Evolutionary conservation across 2,797 vertebrate species (phyloP), one percentile per base, ranked within the genome.

Genomic region (Poeciliopsis turneri): DNA sequence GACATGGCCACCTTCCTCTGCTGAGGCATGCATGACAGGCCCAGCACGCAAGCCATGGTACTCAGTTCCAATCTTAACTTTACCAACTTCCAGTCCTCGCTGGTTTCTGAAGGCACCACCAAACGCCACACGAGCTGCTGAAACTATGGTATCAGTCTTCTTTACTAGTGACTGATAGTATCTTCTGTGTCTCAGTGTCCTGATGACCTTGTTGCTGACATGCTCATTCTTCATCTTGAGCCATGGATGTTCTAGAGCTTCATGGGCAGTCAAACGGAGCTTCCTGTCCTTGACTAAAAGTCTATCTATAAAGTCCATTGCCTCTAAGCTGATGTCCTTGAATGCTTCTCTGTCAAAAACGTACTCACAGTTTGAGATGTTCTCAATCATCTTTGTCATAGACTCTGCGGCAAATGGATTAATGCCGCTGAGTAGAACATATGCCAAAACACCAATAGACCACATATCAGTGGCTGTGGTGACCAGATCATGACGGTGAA

Each of bases 321-420:
- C 98, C 92, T 99, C 97, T 1, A 97, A 82, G 84, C 97, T 99
- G 89, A 96, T 95, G 25, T 98, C 97, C 91, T 96, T 98, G 92
- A 99, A 99, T 78, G 97, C 97, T 94, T 99, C 98, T 89, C 96
- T 96, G 53, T 99, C 97, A 88, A 99, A 99, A 74, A 93, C 91
- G 72, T 98, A 99, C 88, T 99, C 97, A 84, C 97, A 98, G 94
- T 92, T 98, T 81, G 94, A 96, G 89, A 99, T 99, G 85, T 97
- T 98, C 89, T 99, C 98, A 92, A 97, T 97, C 84, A 96, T 95
- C 92, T 99, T 97, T 82, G 97, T 98, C 80, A 95, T 96, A 83
- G 98, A 98, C 94, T 99, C 98, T 84, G 98, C 97, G 69, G 96
- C 94, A 94, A 99, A 99, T 84, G 98, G 98, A 95, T 99, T 99